Conservation (phyloP, 2,113 vertebrate species). For the Toxostoma redivivum region DNA sequence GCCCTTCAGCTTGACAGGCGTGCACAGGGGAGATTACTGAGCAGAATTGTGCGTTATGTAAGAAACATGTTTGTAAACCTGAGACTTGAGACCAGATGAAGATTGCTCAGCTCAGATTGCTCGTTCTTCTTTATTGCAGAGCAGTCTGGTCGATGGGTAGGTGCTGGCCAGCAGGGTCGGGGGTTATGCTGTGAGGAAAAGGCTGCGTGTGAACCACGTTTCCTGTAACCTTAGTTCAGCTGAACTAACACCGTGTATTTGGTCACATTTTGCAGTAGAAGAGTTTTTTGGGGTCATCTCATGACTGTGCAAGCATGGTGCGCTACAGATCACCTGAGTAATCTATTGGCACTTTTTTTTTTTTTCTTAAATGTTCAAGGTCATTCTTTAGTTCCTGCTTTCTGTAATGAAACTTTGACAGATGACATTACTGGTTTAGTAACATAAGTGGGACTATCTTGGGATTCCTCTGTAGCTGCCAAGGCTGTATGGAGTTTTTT, state of each 20-base stretch:
- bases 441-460: background rate
- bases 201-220: background rate
- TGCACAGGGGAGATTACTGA: background rate
- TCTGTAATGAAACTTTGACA: background rate
- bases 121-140: background rate
- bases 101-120: background rate
- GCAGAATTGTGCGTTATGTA: fast-evolving
- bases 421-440: background rate
- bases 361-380: background rate
- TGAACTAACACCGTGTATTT: background rate
- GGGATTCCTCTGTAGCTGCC: background rate
- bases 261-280: background rate
- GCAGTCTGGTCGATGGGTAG: background rate
- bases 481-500: background rate
- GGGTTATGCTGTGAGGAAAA: background rate
- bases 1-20: background rate
- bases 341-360: background rate
- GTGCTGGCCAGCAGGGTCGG: background rate
- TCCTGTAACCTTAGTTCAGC: background rate
- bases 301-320: background rate
- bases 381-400: background rate
- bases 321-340: background rate
- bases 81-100: background rate
- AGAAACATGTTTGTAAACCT: background rate
- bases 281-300: background rate